A percentile compares a stretch with the other conserved stretches of the same genome.
Evolutionary conservation across 2,797 vertebrate species (phyloP).

Genomic region (Erithacus rubecula): DNA sequence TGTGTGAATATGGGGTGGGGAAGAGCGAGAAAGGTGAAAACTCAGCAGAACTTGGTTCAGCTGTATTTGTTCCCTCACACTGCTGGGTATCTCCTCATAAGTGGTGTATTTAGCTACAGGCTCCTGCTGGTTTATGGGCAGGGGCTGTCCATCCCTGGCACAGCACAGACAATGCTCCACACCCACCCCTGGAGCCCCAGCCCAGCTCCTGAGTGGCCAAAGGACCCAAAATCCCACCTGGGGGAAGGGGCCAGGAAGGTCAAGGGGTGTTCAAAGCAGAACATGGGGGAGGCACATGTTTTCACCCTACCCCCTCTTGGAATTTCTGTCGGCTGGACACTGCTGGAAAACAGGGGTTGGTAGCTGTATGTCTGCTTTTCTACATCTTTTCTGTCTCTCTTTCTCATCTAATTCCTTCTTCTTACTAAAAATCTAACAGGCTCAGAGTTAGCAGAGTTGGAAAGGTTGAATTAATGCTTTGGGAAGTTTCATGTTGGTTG

Average conservation of each 20-base stretch:
- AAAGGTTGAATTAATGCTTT: not conserved
- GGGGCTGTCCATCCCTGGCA: not conserved
- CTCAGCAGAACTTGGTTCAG: not conserved
- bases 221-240: not conserved
- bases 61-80: not conserved
- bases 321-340: too few relatives aligned
- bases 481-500: not conserved
- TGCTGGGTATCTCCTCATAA: not conserved
- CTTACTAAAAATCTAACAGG: rapidly evolving
- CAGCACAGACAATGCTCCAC: not conserved
- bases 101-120: not conserved
- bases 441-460: not conserved
- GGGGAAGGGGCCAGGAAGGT: not conserved
- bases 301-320: too few relatives aligned
- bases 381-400: not conserved
- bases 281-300: too few relatives aligned
- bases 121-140: not conserved
- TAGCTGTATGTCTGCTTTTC: not conserved
- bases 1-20: not conserved
- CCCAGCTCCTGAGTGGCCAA: not conserved
- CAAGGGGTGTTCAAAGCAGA: rapidly evolving
- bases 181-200: not conserved
- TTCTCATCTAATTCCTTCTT: not conserved
- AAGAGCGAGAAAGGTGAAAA: not conserved
- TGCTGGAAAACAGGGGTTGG: not conserved